Conservation (phyloP, 1,140 invertebrate species). For the Drosophila nasuta region DNA sequence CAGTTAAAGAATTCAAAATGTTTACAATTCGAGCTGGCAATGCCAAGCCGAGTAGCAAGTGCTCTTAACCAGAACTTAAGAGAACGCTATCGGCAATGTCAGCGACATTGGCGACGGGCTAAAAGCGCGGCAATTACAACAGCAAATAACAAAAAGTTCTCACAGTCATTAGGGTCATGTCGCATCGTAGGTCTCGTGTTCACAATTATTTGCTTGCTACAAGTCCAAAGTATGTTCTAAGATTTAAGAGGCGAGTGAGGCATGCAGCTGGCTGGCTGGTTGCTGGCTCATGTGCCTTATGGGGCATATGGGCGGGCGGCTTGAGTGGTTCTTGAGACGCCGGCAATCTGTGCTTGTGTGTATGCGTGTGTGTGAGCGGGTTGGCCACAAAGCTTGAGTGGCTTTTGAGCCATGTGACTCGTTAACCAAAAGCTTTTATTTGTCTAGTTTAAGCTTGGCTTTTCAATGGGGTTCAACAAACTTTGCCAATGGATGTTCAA, state of each 20-base stretch:
- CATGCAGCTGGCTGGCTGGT: constrained; percentile 1
- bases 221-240: constrained; percentile 23
- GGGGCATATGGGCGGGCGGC: constrained; percentile 9
- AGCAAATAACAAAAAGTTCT: constrained; percentile 61
- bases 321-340: constrained; percentile 70
- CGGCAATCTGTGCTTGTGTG: constrained; percentile 33
- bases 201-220: constrained; percentile 72
- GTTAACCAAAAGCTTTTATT: constrained; percentile 29
- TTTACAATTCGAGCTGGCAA: constrained; percentile 46
- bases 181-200: constrained; percentile 67
- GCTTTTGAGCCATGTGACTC: constrained; percentile 7
- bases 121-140: constrained; percentile 22
- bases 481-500: constrained; percentile 12
- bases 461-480: constrained; percentile 60
- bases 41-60: constrained; percentile 12
- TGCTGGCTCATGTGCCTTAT: constrained; percentile 14
- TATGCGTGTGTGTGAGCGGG: not conserved
- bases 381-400: constrained; percentile 56
- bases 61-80: constrained; percentile 61
- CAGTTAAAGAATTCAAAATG: constrained; percentile 48
- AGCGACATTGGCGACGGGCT: constrained; percentile 19
- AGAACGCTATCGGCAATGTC: constrained; percentile 37
- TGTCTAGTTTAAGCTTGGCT: constrained; percentile 46
- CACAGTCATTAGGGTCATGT: constrained; percentile 75
- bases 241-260: constrained; percentile 25